Evolutionary conservation across 2,888 invertebrate genomes (phyloP).

Genomic region (Leucoma salicis): DNA sequence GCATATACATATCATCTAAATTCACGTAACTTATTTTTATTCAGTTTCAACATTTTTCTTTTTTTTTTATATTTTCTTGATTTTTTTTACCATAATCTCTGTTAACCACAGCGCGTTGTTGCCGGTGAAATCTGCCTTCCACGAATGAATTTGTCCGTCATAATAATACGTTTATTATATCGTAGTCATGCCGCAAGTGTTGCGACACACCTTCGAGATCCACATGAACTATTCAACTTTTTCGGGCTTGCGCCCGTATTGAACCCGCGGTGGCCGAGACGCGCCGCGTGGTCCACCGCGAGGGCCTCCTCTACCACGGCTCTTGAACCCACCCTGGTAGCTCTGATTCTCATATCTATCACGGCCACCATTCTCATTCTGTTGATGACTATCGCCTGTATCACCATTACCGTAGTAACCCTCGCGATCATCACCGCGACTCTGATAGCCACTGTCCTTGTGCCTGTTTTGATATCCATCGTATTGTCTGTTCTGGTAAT

Average conservation of each 20-base stretch:
- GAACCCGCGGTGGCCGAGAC: slow-evolving; percentile 51
- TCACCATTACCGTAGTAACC: slow-evolving; percentile 70
- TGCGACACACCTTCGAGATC: slow-evolving; percentile 34
- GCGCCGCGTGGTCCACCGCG: slow-evolving; percentile 51
- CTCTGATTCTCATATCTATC: slow-evolving; percentile 76
- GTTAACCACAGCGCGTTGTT: slow-evolving; percentile 83
- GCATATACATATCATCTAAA: slow-evolving; percentile 82
- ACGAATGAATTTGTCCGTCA: slow-evolving; percentile 80
- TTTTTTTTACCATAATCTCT: slow-evolving; percentile 83
- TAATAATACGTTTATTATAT: slow-evolving; percentile 40
- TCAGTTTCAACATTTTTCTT: slow-evolving; percentile 81
- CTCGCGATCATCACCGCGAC: slow-evolving; percentile 50
- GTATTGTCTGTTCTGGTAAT: slow-evolving; percentile 61
- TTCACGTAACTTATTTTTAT: slow-evolving; percentile 80
- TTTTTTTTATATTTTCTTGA: slow-evolving; percentile 75
- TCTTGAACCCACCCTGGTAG: slow-evolving; percentile 81
- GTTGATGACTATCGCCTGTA: slow-evolving; percentile 65
- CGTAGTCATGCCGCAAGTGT: slow-evolving; percentile 35
- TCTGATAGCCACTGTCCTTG: slow-evolving; percentile 55
- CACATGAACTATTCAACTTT: slow-evolving; percentile 52
- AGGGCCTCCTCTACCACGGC: slow-evolving; percentile 75
- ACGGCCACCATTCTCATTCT: slow-evolving; percentile 75
- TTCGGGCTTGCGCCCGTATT: slow-evolving; percentile 66
- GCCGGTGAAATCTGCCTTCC: slow-evolving; percentile 87
- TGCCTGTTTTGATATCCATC: slow-evolving; percentile 65